Percentiles rank a stretch among this genome's conserved stretches.
Evolutionary conservation across 2,797 vertebrate genomes (phyloP).

Genomic region (Chiloscyllium punctatum): DNA sequence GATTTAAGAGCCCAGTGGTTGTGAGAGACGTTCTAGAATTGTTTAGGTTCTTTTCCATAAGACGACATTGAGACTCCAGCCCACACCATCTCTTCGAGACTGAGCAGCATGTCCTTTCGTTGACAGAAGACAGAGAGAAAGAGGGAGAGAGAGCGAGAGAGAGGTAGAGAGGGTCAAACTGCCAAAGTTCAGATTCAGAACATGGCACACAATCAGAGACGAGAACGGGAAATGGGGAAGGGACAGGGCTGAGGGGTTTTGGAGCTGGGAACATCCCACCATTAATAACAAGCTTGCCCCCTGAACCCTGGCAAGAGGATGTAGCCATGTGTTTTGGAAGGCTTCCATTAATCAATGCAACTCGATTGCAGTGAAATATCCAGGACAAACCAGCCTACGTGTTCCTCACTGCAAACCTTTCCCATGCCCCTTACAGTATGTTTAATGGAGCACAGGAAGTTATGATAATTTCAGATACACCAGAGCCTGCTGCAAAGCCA

Average conservation of each 20-base stretch:
- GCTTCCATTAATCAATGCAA: not conserved
- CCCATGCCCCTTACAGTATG: not conserved
- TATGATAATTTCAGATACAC: not conserved
- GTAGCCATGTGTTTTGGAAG: not conserved
- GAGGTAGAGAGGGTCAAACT: not conserved
- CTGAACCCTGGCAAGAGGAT: not conserved
- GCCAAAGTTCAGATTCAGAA: not conserved
- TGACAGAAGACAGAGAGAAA: not conserved
- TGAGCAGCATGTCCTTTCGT: not conserved
- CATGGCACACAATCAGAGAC: not conserved
- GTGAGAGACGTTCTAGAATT: not conserved
- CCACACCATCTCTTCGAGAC: not conserved
- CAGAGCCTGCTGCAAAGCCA: not conserved
- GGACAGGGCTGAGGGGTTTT: not conserved
- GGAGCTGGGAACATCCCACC: not conserved
- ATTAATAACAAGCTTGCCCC: not conserved
- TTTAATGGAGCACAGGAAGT: not conserved
- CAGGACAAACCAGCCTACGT: not conserved
- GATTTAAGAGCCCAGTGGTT: not conserved
- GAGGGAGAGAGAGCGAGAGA: not conserved
- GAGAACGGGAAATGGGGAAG: not conserved
- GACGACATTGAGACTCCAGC: not conserved
- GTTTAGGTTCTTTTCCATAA: not conserved
- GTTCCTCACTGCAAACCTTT: not conserved
- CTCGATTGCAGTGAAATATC: not conserved